Base-by-base conservation (phyloP, 2,797 vertebrate species). In the Phalloptychus januarius region DNA sequence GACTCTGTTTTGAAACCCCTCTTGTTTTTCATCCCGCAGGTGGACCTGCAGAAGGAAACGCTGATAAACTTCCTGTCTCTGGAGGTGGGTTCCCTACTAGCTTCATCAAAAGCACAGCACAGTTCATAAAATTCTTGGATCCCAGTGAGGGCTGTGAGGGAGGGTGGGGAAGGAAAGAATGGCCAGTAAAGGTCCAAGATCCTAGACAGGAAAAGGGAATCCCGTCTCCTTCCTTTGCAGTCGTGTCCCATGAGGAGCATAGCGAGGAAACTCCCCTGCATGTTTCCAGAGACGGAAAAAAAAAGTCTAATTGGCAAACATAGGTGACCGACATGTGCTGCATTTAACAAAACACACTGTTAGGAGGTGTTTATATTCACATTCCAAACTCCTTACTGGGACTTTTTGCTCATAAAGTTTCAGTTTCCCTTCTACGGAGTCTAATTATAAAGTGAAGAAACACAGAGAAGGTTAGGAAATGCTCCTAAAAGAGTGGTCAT, bases 1-100 rank as follows among this genome's bases (percentile, higher is more conserved):
- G 65, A n/a, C 74, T 85, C 80, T 76, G 85, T 92, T 92, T 90
- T 82, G 61, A 61, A 61, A 79, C 65, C 0, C 38, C 38, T 77
- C 87, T 83, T 67, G 78, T 84, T 87, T 90, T 85, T 82, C 36
- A 23, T 81, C 82, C 71, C 88, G 42, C 94, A 99, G 98, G 98
- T 99, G 85, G 98, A 99, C 94, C 94, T 99, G 81, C 95, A 96
- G 85, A 99, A 97, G 96, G 98, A 98, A 96, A 97, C 97, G 0
- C 90, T 99, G 93, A 93, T 97, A 94, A 96, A 97, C 93, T 98
- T 99, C 94, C 95, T 99, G 90, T 96, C 96, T 33, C 90, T 99
- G 85, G 97, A 99, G 97, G 98, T 99, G 90, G 31, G 95, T 95
- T 83, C 74, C 71, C 18, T 40, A 38, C 40, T 77, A 65, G 72